These are phyloP conservation scores for Chrysopa pallens DNA, from an alignment of 1,140 invertebrate genomes.

Conservation along the genomic window DNA sequence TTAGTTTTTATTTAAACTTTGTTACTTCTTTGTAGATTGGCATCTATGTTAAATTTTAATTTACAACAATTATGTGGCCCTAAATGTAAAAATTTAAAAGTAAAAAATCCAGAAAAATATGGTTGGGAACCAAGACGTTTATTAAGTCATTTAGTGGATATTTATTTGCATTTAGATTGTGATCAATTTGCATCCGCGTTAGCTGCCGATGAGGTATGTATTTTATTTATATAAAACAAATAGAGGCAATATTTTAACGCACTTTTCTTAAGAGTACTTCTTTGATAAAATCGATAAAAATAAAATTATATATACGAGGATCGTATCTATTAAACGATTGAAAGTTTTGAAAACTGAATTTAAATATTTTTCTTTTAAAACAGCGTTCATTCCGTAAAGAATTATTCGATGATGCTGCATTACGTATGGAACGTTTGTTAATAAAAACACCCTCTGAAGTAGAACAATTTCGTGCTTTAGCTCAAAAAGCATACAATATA, in stretches of 20 bases:
- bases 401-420: slow-evolving; percentile 77
- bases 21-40: slow-evolving; percentile 28
- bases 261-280: not conserved
- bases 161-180: slow-evolving; percentile 92
- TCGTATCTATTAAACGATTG: slow-evolving; percentile 7
- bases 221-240: not conserved
- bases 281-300: slow-evolving; percentile 2
- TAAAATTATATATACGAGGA: slow-evolving; percentile 3
- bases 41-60: slow-evolving; percentile 97
- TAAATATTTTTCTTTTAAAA: slow-evolving; percentile 17
- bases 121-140: slow-evolving; percentile 89
- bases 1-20: not conserved
- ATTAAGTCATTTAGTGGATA: slow-evolving; percentile 81
- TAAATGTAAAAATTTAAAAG: slow-evolving; percentile 95
- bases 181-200: slow-evolving; percentile 76
- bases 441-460: slow-evolving; percentile 75
- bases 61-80: slow-evolving; percentile 91
- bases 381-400: slow-evolving; percentile 86
- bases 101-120: slow-evolving; percentile 87
- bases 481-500: slow-evolving; percentile 61
- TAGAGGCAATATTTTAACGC: too few relatives aligned
- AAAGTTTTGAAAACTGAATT: slow-evolving; percentile 6
- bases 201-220: slow-evolving; percentile 67
- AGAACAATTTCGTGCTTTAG: slow-evolving; percentile 63
- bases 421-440: slow-evolving; percentile 54